Base-by-base conservation (phyloP, 2,113 vertebrate species). In the Elephantulus edwardii region DNA sequence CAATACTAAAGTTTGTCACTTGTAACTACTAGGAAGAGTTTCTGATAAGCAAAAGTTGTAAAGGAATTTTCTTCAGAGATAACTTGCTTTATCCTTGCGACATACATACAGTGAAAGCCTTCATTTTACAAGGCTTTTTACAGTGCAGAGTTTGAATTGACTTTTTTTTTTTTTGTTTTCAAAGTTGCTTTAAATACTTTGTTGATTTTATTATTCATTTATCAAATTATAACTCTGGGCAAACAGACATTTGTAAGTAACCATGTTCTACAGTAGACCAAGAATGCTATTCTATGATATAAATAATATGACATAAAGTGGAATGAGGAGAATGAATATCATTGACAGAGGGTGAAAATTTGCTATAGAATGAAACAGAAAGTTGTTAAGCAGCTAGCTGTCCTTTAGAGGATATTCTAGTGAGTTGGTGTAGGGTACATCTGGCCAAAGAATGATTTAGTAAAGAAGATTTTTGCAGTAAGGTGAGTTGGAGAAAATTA, bases 101-200 rank as follows among this genome's bases (percentile, higher is more conserved):
- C 42, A 54, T 35, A 44, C 6, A 40, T 70, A 42, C 38, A 90
- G 48, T 20, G 28, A 26, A 86, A 52, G 16, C 19, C 26, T 90
- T 72, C 40, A 20, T 84, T 87, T n/a, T 71, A 72, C 38, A 3
- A 48, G 40, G 72, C 38, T 56, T 72, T 84, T 95, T 83, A 83
- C 52, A 3, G 30, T 93, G 77, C 22, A 64, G 22, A 83, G 89
- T 92, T 92, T 82, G 30, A 66, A 56, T 77, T 38, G 42, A 30
- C 42, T 54, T 71, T 13, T 71, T 84, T 50, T 22, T 52, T 81
- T 90, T 13, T n/a, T n/a, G n/a, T n/a, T 50, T 84, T 82, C 13
- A 71, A 38, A 84, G 22, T 85, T 85, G 20, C 28, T 91, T 90
- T 88, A 64, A 75, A 16, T 91, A 12, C 4, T 82, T 28, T 91